Base-by-base conservation (phyloP, 2,888 invertebrate genomes). In the Cheilosia vernalis region DNA sequence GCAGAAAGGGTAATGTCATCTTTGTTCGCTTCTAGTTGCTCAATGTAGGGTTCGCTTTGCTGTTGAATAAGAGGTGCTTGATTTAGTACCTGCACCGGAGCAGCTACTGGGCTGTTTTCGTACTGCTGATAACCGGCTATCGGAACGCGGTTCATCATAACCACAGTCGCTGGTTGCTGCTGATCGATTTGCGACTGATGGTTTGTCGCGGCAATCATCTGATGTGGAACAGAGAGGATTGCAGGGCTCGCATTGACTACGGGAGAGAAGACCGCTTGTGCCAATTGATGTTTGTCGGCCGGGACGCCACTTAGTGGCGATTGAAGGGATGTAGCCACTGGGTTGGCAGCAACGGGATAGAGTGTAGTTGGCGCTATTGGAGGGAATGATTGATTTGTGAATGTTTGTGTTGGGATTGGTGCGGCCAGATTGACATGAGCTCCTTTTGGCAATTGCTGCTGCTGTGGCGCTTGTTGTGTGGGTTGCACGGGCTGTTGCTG, bases 311-410 rank as follows among this genome's bases (percentile, higher is more conserved):
- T 81, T 10, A 81, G 30, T 1, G 81, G 76, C 2, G 85, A 76
- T 73, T 85, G 85, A 30, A 85, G 81, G 15, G 85, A 72, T 17
- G 76, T 67, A 13, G 78, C 73, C 0, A 78, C 79, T 13, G 77
- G 47, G 37, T 60, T 87, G 21, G 70, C 55, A 13, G 64, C 78
- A 47, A 80, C 82, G 15, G 77, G 77, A 56, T 81, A 85, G 3
- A 73, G 66, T 44, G 73, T 33, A 4, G 86, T 51, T 47, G 84
- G 74, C 9, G 77, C 78, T 53, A 89, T 78, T 53, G 92, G 92
- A 83, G 94, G 93, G 91, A 95, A 97, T 90, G 95, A 96, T 90
- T 96, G 97, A 92, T 97, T 97, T 72, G 97, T 97, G 92, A 96
- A 97, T 55, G 97, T 97, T 92, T 97, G 96, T 33, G 96, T 94